phyloP scores from a whole-genome alignment of 1,140 invertebrate species.

The Asobara japonica region DNA sequence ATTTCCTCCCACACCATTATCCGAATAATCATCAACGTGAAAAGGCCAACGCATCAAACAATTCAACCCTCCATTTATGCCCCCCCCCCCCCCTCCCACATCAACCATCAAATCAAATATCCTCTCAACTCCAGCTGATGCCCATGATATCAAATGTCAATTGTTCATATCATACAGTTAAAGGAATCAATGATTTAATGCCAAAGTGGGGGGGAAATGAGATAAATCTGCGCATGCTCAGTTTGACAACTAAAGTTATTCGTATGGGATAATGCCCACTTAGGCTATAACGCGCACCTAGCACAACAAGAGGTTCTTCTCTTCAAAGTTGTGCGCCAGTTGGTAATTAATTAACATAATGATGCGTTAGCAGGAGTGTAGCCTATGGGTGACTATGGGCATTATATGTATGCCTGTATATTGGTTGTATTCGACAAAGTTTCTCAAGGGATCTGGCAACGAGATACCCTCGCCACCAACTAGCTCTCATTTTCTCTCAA shows the following conservation, averaged over 20 bases:
- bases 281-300: neutral
- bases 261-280: neutral
- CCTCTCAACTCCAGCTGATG: neutral
- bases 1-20: neutral
- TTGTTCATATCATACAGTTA: neutral
- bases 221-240: neutral
- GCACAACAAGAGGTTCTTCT: neutral
- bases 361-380: constrained; percentile 49
- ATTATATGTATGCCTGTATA: constrained; percentile 40
- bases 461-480: constrained; percentile 9
- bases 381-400: neutral
- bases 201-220: neutral
- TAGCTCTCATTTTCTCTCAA: neutral
- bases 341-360: constrained; percentile 60
- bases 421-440: constrained; percentile 51
- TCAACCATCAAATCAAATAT: neutral
- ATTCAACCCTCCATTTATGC: neutral
- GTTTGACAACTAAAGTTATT: neutral
- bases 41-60: neutral
- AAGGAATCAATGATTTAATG: neutral
- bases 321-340: constrained; percentile 22
- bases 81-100: no score
- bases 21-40: neutral
- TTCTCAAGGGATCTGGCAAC: constrained; percentile 33
- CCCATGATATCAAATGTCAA: neutral